Evolutionary conservation across 1,140 invertebrate genomes (phyloP).

Genomic region (Ctenoplectra terminalis): DNA sequence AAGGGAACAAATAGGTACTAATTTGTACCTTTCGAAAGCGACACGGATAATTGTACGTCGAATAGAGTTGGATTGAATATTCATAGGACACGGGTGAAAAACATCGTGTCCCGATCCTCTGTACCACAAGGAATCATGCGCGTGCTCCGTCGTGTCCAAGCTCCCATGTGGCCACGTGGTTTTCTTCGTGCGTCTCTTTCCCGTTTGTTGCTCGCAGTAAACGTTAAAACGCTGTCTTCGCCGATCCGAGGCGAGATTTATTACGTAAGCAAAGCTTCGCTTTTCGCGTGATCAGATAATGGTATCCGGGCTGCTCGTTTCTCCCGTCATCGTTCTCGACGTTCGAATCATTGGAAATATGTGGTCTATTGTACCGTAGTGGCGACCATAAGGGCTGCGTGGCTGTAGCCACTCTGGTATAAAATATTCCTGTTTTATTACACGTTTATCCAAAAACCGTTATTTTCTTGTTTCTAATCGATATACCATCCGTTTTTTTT

Average conservation of each 20-base stretch:
- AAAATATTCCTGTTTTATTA: too few species aligned
- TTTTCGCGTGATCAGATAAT: background rate
- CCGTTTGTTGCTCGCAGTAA: background rate
- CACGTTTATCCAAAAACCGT: too few species aligned
- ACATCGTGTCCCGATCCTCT: background rate
- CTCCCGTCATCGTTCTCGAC: background rate
- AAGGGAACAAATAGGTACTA: slow-evolving; percentile 58
- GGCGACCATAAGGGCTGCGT: too few species aligned
- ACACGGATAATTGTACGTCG: slow-evolving; percentile 26
- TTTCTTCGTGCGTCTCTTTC: background rate
- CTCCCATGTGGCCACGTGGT: background rate
- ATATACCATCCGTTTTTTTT: too few species aligned
- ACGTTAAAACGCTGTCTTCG: background rate
- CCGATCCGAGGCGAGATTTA: background rate
- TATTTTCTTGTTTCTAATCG: too few species aligned
- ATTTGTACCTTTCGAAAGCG: slow-evolving; percentile 38
- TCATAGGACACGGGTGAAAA: slow-evolving; percentile 4
- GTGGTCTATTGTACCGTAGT: background rate
- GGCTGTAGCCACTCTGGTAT: too few species aligned
- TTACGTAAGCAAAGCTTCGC: background rate
- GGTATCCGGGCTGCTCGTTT: background rate
- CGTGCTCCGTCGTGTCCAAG: background rate
- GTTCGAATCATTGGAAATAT: background rate
- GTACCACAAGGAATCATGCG: background rate
- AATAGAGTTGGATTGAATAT: slow-evolving; percentile 32